These are phyloP conservation scores for Rhinichthys klamathensis DNA, from an alignment of 2,113 vertebrate genomes.

Conservation along the genomic window DNA sequence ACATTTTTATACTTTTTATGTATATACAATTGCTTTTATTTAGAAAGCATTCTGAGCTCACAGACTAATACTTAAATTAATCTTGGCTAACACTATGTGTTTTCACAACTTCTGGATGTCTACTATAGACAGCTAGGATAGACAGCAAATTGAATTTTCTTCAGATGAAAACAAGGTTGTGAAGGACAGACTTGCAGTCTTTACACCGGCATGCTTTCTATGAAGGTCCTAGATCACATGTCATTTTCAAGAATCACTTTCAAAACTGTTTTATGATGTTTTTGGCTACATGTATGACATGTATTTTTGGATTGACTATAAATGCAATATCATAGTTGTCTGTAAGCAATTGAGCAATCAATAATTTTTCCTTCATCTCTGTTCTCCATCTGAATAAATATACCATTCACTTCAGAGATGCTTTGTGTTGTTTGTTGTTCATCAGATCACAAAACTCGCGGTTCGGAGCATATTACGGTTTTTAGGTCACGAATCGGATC, in stretches of 20 bases:
- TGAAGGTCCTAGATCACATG: not conserved
- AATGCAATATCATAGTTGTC: not conserved
- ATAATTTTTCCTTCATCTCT: not conserved
- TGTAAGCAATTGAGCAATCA: not conserved
- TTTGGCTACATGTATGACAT: not conserved
- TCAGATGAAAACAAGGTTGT: not conserved
- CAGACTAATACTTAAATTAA: not conserved
- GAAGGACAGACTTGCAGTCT: not conserved
- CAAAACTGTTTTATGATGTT: not conserved
- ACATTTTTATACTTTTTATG: constrained; percentile 6
- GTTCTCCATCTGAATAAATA: not conserved
- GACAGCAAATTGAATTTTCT: not conserved
- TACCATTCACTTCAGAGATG: not conserved
- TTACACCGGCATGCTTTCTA: not conserved
- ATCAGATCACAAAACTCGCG: too few relatives aligned
- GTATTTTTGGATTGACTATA: not conserved
- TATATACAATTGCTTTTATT: constrained; percentile 1
- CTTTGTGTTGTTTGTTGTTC: too few relatives aligned
- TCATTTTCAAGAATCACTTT: not conserved
- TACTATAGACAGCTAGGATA: not conserved
- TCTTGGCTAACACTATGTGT: constrained; percentile 19
- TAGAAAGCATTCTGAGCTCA: not conserved
- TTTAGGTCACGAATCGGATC: too few relatives aligned
- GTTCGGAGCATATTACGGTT: too few relatives aligned
- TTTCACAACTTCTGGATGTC: not conserved